Evolutionary conservation across 2,113 vertebrate genomes (phyloP), one percentile per base, ranked within the genome.

Genomic region (Centropristis striata): DNA sequence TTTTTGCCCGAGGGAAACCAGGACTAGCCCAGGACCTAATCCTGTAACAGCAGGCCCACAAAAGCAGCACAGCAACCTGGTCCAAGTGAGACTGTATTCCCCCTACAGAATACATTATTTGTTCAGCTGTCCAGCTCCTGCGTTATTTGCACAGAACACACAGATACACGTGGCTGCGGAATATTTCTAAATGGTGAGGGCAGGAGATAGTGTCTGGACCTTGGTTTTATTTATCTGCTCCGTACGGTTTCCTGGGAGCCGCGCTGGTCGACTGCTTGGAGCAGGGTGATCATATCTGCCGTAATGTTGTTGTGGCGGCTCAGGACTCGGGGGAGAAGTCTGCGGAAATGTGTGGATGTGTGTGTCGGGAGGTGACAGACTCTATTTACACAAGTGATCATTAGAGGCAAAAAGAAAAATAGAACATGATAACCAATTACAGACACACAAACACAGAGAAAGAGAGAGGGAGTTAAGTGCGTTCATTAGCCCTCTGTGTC

Each of bases 401-500:
- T 86, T 78, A 85, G 72, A 84, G 57, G 78, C 57, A 81, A 76
- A 79, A 75, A 55, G 71, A 28, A 81, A 78, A 75, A 66, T 28
- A 68, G 61, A 78, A 81, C 87, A 89, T 67, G 72, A 88, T 81
- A 87, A 84, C 47, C 78, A 90, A 80, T 85, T 86, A 86, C 50
- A 85, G 67, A 73, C 71, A 70, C 84, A 67, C 73, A 86, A 41
- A 75, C 75, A 74, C 46, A 61, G 47, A 68, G 72, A 41, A 70
- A 21, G 25, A 47, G 75, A 25, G 79, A 36, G 57, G 47, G 84
- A 80, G 74, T 71, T 71, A 85, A 89, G 84, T 78, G 44, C 11
- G 73, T 85, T 91, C 87, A 91, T 92, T 85, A 92, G 88, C 66
- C 70, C 77, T 83, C 86, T 75, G 86, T 86, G 89, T 90, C 92